Percentiles rank a stretch among this genome's conserved stretches.
Evolutionary conservation across 2,113 vertebrate species (phyloP).

Genomic region (Phasianus colchicus): DNA sequence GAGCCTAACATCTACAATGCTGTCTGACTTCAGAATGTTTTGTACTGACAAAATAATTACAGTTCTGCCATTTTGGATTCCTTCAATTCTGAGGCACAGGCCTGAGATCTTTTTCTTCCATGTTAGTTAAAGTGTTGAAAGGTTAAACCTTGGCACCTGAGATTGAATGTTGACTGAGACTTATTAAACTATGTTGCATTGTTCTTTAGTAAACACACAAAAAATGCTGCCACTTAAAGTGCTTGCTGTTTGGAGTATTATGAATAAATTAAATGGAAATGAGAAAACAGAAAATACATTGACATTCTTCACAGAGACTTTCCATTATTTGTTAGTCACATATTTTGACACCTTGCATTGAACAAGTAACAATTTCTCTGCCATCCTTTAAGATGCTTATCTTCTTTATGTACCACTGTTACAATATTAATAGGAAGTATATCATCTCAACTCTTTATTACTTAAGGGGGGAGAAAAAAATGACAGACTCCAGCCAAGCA

Average conservation of each 20-base stretch:
- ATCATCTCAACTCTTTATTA: not conserved
- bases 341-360: conserved; percentile 4
- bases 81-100: not conserved
- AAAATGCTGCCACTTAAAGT: not conserved
- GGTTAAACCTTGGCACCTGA: conserved; percentile 16
- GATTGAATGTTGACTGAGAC: not conserved
- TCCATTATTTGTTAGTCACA: not conserved
- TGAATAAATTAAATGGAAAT: not conserved
- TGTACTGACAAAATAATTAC: not conserved
- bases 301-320: not conserved
- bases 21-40: not conserved
- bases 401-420: not conserved
- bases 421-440: not conserved
- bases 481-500: not conserved
- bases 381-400: not conserved
- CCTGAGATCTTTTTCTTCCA: not conserved
- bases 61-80: not conserved
- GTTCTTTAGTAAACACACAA: not conserved
- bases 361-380: not conserved
- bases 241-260: not conserved
- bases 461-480: not conserved
- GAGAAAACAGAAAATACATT: not conserved
- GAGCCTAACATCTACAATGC: not conserved
- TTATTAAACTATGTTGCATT: not conserved
- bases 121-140: not conserved